These are phyloP conservation scores for Hemitrygon akajei DNA, from an alignment of 2,797 vertebrate species.

Conservation along the genomic window DNA sequence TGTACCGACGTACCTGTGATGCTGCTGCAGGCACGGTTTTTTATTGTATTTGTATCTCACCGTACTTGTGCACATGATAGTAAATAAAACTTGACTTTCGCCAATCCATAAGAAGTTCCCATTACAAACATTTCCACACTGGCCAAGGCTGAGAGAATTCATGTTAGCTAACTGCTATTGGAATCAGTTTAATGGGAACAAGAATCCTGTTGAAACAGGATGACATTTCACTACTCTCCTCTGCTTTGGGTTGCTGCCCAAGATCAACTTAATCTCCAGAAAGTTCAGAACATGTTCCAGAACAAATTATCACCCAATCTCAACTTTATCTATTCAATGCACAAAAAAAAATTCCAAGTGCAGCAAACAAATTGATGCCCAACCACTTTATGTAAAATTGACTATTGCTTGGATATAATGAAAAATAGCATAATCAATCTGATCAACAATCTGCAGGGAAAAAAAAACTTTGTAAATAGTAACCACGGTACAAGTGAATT, in stretches of 20 bases:
- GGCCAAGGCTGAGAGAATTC: too few relatives aligned
- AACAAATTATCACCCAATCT: neutral
- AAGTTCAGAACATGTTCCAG: fast-evolving
- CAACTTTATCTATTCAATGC: neutral
- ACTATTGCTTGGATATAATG: neutral
- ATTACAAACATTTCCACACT: neutral
- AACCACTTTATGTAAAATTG: neutral
- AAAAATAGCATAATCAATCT: neutral
- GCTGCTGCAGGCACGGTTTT: too few relatives aligned
- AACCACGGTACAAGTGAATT: neutral
- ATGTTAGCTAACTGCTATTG: neutral
- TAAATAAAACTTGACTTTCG: neutral
- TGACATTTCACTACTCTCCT: neutral
- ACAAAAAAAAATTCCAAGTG: neutral
- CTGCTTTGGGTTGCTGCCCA: neutral
- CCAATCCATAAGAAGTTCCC: neutral
- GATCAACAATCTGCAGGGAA: neutral
- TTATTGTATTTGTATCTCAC: too few relatives aligned
- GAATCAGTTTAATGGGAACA: too few relatives aligned
- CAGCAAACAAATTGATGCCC: neutral
- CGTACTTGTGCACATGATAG: too few relatives aligned
- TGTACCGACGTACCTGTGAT: too few relatives aligned
- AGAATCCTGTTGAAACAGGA: neutral
- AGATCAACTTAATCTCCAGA: neutral
- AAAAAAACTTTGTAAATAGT: neutral